phyloP scores from a whole-genome alignment of 2,888 invertebrate genomes.

The Metellina segmentata region DNA sequence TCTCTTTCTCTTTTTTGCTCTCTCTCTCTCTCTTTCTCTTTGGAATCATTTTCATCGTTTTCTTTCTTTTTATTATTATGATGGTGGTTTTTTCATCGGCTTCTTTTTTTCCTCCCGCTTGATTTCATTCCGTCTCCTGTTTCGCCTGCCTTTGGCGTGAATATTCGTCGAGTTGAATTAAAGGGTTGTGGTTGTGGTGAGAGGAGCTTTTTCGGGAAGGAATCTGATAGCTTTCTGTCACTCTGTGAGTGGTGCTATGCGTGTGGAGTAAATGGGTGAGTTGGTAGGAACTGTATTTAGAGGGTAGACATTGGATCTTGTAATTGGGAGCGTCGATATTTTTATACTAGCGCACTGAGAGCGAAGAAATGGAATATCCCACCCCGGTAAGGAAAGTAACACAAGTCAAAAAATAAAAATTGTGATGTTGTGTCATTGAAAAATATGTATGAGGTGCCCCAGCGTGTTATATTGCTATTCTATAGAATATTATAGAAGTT shows the following conservation, averaged over 20 bases:
- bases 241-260: background rate
- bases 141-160: background rate
- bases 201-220: too few relatives aligned
- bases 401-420: too few relatives aligned
- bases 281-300: background rate
- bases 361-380: too few relatives aligned
- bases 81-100: conserved; percentile 3
- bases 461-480: too few relatives aligned
- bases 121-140: conserved; percentile 20
- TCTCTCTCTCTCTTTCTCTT: conserved; percentile 25
- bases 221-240: too few relatives aligned
- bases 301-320: too few relatives aligned
- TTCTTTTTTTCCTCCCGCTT: conserved; percentile 35
- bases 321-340: too few relatives aligned
- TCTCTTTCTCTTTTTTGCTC: background rate
- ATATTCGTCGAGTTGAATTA: conserved; percentile 2
- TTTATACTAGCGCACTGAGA: too few relatives aligned
- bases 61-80: background rate
- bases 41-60: conserved; percentile 48
- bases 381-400: too few relatives aligned
- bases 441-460: too few relatives aligned
- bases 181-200: background rate
- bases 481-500: too few relatives aligned
- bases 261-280: background rate
- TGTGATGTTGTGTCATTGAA: too few relatives aligned